Percentiles rank a stretch among this genome's conserved stretches.
These are phyloP conservation scores for Epirrhoe tristata DNA, from an alignment of 2,888 invertebrate genomes.

Conservation along the genomic window DNA sequence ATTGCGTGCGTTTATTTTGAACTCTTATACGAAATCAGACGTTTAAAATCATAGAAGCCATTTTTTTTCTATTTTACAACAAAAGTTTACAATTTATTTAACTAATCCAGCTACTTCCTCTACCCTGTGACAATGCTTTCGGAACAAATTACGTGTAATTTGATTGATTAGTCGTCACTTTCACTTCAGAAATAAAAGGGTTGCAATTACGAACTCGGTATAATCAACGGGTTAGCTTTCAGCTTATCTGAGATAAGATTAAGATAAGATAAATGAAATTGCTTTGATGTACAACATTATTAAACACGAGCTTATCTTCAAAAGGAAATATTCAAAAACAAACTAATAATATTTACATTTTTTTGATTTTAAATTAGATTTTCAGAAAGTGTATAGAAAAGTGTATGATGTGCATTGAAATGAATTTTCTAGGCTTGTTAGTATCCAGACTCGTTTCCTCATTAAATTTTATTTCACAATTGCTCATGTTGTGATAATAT, in stretches of 20 bases:
- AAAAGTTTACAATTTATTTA: too few relatives aligned
- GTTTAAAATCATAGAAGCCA: too few relatives aligned
- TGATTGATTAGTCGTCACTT: conserved; percentile 18
- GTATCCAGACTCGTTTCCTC: too few relatives aligned
- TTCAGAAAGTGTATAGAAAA: too few relatives aligned
- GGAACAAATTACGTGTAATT: conserved; percentile 15
- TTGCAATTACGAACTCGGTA: neutral
- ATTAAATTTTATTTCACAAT: too few relatives aligned
- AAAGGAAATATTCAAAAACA: neutral
- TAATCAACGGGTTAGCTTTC: conserved; percentile 6
- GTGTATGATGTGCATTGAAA: too few relatives aligned
- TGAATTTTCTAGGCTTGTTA: too few relatives aligned
- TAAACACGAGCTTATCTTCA: neutral
- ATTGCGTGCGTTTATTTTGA: too few relatives aligned
- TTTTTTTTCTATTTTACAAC: too few relatives aligned
- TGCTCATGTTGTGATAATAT: too few relatives aligned
- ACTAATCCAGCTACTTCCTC: neutral
- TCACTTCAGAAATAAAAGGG: conserved; percentile 13
- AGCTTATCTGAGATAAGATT: conserved; percentile 2
- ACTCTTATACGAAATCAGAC: too few relatives aligned
- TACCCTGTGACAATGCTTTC: conserved; percentile 4
- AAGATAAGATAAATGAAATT: neutral
- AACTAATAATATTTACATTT: neutral
- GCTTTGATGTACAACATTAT: neutral
- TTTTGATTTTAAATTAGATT: too few relatives aligned